Evolutionary conservation across 2,797 vertebrate genomes (phyloP).

Genomic region (Neosilurus mollespiculum): DNA sequence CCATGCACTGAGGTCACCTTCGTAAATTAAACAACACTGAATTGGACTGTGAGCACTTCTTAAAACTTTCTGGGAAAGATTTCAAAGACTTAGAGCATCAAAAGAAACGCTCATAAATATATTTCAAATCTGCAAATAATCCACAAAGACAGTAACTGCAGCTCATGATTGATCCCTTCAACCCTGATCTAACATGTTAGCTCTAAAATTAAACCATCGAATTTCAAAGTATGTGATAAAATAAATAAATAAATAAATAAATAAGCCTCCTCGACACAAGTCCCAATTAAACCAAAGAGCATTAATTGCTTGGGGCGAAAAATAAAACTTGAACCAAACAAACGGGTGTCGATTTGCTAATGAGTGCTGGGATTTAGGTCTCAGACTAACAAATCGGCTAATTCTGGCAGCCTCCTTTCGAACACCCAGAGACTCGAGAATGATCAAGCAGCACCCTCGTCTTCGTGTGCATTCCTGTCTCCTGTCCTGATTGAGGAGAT

Average conservation of each 20-base stretch:
- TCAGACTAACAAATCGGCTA: conserved; percentile 6
- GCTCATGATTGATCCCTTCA: not conserved
- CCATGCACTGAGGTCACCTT: not conserved
- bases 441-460: conserved; percentile 13
- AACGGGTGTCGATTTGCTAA: conserved; percentile 25
- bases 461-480: not conserved
- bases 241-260: not conserved
- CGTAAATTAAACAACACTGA: not conserved
- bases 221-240: not conserved
- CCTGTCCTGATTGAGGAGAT: conserved; percentile 21
- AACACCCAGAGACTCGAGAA: not conserved
- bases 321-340: conserved; percentile 29
- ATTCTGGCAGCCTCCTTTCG: conserved; percentile 8
- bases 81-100: too few species aligned
- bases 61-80: not conserved
- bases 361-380: conserved; percentile 14
- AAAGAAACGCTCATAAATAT: too few species aligned
- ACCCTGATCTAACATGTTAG: not conserved
- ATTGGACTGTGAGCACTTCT: not conserved
- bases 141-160: not conserved
- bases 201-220: not conserved
- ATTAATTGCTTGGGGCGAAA: conserved; percentile 28
- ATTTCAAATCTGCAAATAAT: too few species aligned
- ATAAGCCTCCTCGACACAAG: not conserved
- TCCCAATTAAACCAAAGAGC: conserved; percentile 5